phyloP scores from a whole-genome alignment of 2,888 invertebrate species.

The Netelia fuscicornis region DNA sequence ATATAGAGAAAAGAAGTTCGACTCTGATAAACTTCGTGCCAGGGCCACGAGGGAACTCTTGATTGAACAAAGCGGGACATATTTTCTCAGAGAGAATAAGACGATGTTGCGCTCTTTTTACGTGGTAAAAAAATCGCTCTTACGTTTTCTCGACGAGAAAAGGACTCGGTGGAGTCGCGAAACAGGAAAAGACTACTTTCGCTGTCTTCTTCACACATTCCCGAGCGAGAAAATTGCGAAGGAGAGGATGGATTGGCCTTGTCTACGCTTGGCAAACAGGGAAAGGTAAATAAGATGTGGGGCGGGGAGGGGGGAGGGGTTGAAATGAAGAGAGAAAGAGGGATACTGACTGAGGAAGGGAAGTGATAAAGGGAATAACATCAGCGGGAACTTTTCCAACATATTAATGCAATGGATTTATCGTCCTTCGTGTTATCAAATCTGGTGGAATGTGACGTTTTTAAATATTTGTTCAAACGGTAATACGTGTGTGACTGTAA shows the following conservation, averaged over 20 bases:
- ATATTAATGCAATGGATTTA: constrained; percentile 7
- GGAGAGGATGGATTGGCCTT: constrained; percentile 26
- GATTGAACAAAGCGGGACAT: not conserved
- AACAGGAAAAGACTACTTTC: not conserved
- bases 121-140: not conserved
- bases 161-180: constrained; percentile 23
- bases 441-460: constrained; percentile 3
- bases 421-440: not conserved
- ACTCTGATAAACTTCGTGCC: not conserved
- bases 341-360: not conserved
- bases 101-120: constrained; percentile 23
- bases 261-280: constrained; percentile 35
- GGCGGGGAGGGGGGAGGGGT: not conserved
- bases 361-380: not conserved
- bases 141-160: constrained; percentile 19
- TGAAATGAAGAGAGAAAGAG: no score
- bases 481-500: not conserved
- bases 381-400: not conserved
- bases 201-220: not conserved
- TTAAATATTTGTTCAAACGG: not conserved
- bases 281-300: constrained; percentile 16
- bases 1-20: not conserved
- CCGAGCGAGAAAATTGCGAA: constrained; percentile 36
- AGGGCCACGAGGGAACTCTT: not conserved
- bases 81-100: constrained; percentile 8